Evolutionary conservation across 1,140 invertebrate genomes (phyloP), one percentile per base, ranked within the genome.

Genomic region (Drosophila sulfurigaster): DNA sequence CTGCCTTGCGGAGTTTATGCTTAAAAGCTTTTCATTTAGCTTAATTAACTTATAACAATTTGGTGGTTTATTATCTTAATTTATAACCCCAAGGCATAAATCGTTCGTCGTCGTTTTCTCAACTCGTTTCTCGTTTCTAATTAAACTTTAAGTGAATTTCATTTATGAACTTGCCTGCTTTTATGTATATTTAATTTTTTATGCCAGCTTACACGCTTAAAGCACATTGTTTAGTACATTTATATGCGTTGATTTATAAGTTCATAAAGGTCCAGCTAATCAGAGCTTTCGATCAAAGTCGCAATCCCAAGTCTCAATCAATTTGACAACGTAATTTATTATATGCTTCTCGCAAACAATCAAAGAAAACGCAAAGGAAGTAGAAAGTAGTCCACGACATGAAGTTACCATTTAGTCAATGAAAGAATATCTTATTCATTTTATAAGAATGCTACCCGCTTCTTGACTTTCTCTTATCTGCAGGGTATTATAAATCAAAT

Each of bases 41-140:
- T 89, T 89, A 89, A 89, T 89, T 89, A 89, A 89, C 85, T 89
- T 85, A 90, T 85, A 89, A 89, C 81, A 69, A 90, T 89, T 89
- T 89, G 75, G 78, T 66, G 78, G 85, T 76, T 85, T 89, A 89
- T 89, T 81, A 67, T 85, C 75, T 89, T 81, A 89, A 89, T 85
- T 89, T 81, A 89, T 89, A 81, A 76, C 74, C 78, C n/a, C 48
- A 49, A 67, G 72, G 32, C 57, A 83, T 73, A 69, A 83, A 83
- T 71, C 65, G 62, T 65, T 56, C 15, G 41, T n/a, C 58, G 68
- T 15, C 58, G 68, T 54, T 83, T 45, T 58, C 57, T 65, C 16
- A 38, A 13, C 30, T 54, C 15, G 6, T 3, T 25, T 25, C 13
- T 46, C 15, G n/a, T 45, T 30, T 64, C 30, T 73, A 76, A 66